Conservation (phyloP, 1,140 invertebrate genomes). For the Leptinotarsa defecta region DNA sequence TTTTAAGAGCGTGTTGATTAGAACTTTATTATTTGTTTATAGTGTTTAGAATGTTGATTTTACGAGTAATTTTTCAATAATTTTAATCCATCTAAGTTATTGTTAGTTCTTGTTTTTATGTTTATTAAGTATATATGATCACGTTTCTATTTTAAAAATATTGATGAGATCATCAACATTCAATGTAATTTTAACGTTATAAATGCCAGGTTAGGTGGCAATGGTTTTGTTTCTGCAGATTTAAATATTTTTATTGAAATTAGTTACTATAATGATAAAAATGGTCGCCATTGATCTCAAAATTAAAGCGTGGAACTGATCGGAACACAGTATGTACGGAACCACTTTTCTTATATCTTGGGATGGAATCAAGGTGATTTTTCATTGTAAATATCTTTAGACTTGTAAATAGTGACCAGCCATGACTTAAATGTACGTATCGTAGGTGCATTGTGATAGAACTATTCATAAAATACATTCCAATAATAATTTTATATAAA, state of each 20-base stretch:
- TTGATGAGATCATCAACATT: constrained; percentile 52
- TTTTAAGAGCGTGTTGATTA: constrained; percentile 50
- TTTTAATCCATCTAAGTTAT: constrained; percentile 52
- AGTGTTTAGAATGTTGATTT: constrained; percentile 49
- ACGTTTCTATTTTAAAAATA: constrained; percentile 49
- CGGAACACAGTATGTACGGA: constrained; percentile 42
- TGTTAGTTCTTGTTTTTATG: constrained; percentile 51
- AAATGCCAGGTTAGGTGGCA: constrained; percentile 38
- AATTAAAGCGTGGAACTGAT: constrained; percentile 50
- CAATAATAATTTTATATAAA: constrained; percentile 33
- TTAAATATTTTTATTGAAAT: constrained; percentile 35
- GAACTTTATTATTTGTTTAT: constrained; percentile 55
- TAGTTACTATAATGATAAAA: constrained; percentile 20
- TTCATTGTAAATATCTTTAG: constrained; percentile 51
- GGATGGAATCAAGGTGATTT: constrained; percentile 40
- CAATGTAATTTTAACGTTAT: constrained; percentile 45
- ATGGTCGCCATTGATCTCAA: constrained; percentile 53
- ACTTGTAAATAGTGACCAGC: constrained; percentile 49
- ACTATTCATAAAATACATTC: constrained; percentile 22
- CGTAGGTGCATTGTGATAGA: constrained; percentile 46
- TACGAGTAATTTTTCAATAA: constrained; percentile 46
- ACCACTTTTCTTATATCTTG: constrained; percentile 40
- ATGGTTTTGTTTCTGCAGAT: constrained; percentile 36
- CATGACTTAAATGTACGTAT: constrained; percentile 48
- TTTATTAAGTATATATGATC: constrained; percentile 47